Percentiles rank a stretch among this genome's conserved stretches.
These are phyloP conservation scores for Acronicta alni DNA, from an alignment of 2,888 invertebrate species.

Conservation along the genomic window DNA sequence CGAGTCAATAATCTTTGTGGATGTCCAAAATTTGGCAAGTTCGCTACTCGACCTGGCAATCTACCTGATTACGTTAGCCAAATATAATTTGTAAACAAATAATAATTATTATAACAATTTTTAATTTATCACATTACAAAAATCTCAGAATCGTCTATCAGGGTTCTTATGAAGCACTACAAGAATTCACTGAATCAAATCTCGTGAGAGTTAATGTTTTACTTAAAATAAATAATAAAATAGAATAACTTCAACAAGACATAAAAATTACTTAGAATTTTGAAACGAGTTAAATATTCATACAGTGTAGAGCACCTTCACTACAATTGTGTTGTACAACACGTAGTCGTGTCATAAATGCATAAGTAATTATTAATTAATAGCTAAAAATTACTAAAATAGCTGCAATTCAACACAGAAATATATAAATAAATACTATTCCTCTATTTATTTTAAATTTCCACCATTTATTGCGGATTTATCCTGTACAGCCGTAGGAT, in stretches of 20 bases:
- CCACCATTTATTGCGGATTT: conserved; percentile 26
- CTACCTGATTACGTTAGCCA: conserved; percentile 34
- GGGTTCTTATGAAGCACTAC: too few species aligned
- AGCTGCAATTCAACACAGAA: neutral
- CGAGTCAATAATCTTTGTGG: conserved; percentile 50
- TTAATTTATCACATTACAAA: neutral
- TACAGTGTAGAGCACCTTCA: too few species aligned
- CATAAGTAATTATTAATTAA: neutral
- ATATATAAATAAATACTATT: conserved; percentile 26
- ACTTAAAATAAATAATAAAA: too few species aligned
- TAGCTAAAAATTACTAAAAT: conserved; percentile 7
- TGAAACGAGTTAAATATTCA: too few species aligned
- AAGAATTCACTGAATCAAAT: too few species aligned
- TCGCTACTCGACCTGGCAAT: conserved; percentile 33
- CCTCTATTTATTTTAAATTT: conserved; percentile 27
- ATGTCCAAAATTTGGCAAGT: conserved; percentile 53
- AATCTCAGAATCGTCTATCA: too few species aligned
- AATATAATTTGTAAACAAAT: conserved; percentile 40
- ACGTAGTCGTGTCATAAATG: too few species aligned
- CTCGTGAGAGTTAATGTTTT: too few species aligned
- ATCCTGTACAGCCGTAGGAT: conserved; percentile 50
- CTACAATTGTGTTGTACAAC: too few species aligned
- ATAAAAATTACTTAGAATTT: too few species aligned
- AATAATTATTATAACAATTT: conserved; percentile 6
- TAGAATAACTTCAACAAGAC: too few species aligned